Conservation (phyloP, 2,113 vertebrate species). For the Colius striatus region DNA sequence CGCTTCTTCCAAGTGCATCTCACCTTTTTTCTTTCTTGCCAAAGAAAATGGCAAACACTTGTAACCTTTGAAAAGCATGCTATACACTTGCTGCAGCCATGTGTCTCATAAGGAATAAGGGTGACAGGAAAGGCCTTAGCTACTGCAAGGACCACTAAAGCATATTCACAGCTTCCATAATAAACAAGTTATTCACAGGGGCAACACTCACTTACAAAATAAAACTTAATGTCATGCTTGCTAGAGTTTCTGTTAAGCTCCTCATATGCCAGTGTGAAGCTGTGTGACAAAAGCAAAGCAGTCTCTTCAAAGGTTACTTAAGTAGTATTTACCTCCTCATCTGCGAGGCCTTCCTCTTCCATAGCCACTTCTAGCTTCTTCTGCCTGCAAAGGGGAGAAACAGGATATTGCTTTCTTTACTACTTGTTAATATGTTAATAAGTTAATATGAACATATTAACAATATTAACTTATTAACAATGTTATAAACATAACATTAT, state of each 20-base stretch:
- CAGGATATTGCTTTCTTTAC: background rate
- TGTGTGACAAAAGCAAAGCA: background rate
- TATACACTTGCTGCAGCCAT: background rate
- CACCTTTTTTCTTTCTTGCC: background rate
- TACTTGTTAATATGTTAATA: no score
- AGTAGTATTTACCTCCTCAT: slow-evolving; percentile 88
- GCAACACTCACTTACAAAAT: background rate
- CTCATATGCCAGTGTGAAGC: background rate
- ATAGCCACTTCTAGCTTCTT: slow-evolving; percentile 97
- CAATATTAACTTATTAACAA: no score
- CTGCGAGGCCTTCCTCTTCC: slow-evolving; percentile 94
- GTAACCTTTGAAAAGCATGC: background rate
- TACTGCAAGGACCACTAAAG: background rate
- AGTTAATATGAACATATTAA: no score
- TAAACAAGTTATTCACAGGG: background rate
- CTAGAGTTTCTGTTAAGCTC: background rate
- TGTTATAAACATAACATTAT: background rate
- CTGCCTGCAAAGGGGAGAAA: slow-evolving; percentile 82
- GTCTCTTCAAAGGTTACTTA: background rate
- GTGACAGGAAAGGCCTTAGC: background rate
- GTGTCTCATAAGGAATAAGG: background rate
- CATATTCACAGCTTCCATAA: background rate
- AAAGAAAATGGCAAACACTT: background rate
- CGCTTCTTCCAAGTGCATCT: background rate
- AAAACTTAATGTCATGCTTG: background rate